These are phyloP conservation scores for Serranus cabrilla DNA, from an alignment of 2,797 vertebrate genomes.

Conservation along the genomic window DNA sequence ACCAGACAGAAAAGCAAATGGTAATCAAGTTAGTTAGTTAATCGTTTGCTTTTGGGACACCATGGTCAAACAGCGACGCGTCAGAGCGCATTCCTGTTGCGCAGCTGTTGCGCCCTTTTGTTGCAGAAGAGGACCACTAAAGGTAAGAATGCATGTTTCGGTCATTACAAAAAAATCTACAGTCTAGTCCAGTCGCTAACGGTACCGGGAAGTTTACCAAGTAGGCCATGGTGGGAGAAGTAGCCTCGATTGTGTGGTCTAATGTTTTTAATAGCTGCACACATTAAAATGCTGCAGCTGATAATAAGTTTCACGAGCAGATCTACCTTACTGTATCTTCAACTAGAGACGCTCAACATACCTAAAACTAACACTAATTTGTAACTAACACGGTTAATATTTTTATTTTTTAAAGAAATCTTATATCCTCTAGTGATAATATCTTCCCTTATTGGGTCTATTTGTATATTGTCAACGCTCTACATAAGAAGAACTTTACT, in stretches of 20 bases:
- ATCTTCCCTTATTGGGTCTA: not conserved
- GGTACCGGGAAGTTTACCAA: not conserved
- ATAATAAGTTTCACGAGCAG: not conserved
- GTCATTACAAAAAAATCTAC: not conserved
- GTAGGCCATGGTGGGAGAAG: no score
- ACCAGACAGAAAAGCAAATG: not conserved
- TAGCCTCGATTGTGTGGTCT: not conserved
- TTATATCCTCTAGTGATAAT: not conserved
- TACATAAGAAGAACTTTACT: not conserved
- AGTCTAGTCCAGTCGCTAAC: not conserved
- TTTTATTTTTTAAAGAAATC: not conserved
- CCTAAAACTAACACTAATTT: not conserved
- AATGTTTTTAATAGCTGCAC: not conserved
- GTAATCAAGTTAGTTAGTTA: not conserved
- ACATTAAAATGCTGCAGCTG: not conserved
- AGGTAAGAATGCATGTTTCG: constrained; percentile 57
- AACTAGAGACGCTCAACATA: not conserved
- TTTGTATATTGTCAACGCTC: not conserved
- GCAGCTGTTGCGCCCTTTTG: constrained; percentile 53
- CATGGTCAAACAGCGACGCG: constrained; percentile 75
- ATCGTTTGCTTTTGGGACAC: not conserved
- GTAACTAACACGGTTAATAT: not conserved
- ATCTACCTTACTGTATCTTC: not conserved
- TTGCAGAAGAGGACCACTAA: constrained; percentile 47
- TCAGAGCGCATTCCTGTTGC: constrained; percentile 51